Percentiles rank a stretch among this genome's conserved stretches.
Evolutionary conservation across 2,113 vertebrate genomes (phyloP).

Genomic region (Oceanodroma tethys): DNA sequence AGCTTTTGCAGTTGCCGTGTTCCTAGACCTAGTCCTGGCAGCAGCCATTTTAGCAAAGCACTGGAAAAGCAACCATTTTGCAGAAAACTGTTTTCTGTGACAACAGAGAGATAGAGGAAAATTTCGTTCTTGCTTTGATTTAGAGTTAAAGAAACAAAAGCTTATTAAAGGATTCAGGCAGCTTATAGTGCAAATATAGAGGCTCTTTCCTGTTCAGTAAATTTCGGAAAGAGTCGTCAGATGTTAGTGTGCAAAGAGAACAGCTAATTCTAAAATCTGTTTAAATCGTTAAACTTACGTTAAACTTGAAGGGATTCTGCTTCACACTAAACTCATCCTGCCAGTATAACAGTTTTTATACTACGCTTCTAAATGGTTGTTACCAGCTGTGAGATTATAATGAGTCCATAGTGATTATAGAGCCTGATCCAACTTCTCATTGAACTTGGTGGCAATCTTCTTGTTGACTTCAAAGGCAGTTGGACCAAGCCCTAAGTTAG

Average conservation of each 20-base stretch:
- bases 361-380: neutral
- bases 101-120: neutral
- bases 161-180: neutral
- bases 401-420: constrained; percentile 17
- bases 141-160: neutral
- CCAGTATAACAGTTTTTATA: neutral
- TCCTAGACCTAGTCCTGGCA: neutral
- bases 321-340: neutral
- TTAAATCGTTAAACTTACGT: neutral
- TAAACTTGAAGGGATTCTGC: neutral
- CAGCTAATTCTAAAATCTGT: neutral
- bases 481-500: constrained; percentile 14
- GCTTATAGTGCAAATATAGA: neutral
- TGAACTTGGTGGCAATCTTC: constrained; percentile 18
- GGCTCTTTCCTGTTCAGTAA: neutral
- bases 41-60: neutral
- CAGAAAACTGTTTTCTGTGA: neutral
- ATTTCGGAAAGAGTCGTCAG: neutral
- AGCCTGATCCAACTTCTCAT: constrained; percentile 1
- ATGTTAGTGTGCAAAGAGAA: neutral
- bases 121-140: neutral
- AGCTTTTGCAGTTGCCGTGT: neutral
- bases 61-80: constrained; percentile 4
- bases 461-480: constrained; percentile 37
- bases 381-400: constrained; percentile 24